These are phyloP conservation scores for Pachyuromys duprasi DNA, from an alignment of 2,797 vertebrate species.

Conservation along the genomic window DNA sequence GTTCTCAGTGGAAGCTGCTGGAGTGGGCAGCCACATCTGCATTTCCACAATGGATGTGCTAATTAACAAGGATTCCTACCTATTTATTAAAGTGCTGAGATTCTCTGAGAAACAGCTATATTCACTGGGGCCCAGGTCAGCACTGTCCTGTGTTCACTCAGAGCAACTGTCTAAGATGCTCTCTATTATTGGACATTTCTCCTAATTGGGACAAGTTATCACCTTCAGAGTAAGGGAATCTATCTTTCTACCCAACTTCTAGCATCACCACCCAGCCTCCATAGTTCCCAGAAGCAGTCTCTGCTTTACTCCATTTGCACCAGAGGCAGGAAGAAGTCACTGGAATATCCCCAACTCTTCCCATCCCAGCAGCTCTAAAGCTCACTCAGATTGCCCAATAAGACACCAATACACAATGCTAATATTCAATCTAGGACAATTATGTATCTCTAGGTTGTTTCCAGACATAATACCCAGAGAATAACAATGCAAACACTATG, in stretches of 20 bases:
- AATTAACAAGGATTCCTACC: constrained; percentile 50
- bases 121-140: background rate
- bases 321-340: background rate
- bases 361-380: background rate
- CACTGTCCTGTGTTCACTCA: background rate
- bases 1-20: background rate
- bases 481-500: background rate
- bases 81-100: constrained; percentile 54
- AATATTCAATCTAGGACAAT: background rate
- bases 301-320: background rate
- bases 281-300: background rate
- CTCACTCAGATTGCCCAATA: background rate
- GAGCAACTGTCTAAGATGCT: constrained; percentile 32
- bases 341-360: background rate
- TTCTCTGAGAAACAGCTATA: background rate
- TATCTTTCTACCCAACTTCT: background rate
- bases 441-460: background rate
- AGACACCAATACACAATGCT: constrained; percentile 35
- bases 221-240: constrained; percentile 34
- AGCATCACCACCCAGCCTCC: background rate
- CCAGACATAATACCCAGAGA: background rate
- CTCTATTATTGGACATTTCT: background rate
- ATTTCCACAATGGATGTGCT: constrained; percentile 54
- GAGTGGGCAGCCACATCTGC: constrained; percentile 25
- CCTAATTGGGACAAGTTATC: constrained; percentile 38